These are phyloP conservation scores for Tenrec ecaudatus DNA, from an alignment of 2,113 vertebrate genomes.

Conservation along the genomic window DNA sequence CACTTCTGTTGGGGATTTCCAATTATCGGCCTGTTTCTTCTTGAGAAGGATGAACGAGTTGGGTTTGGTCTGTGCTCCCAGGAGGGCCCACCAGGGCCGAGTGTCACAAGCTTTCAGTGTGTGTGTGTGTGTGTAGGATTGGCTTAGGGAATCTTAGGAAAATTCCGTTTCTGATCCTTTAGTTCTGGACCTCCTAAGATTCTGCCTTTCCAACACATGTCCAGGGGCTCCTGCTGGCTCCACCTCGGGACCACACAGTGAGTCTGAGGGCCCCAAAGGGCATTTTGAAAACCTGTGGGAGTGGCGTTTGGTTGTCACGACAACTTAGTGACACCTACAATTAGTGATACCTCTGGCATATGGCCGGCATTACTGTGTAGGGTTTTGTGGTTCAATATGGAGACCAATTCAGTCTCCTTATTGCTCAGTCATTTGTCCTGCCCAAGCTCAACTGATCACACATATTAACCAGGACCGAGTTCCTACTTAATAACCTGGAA, in stretches of 20 bases:
- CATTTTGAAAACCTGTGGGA: not conserved
- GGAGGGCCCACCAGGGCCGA: not conserved
- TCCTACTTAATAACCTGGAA: not conserved
- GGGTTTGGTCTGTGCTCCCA: not conserved
- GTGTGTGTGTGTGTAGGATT: fast-evolving
- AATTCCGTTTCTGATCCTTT: not conserved
- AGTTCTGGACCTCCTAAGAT: not conserved
- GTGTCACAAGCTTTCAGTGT: fast-evolving
- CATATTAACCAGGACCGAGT: not conserved
- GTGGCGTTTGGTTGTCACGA: not conserved
- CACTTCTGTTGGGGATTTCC: too few species aligned
- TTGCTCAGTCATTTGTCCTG: not conserved
- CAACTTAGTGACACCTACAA: not conserved
- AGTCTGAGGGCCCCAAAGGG: not conserved
- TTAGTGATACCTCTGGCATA: not conserved
- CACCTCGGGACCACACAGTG: too few species aligned
- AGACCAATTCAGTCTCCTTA: not conserved
- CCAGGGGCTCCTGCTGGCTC: not conserved
- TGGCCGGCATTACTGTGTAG: too few species aligned
- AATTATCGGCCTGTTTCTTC: not conserved
- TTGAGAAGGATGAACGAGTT: not conserved
- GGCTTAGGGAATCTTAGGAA: not conserved
- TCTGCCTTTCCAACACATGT: not conserved
- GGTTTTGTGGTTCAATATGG: not conserved
- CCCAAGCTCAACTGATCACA: not conserved